Evolutionary conservation across 2,113 vertebrate genomes (phyloP).

Genomic region (Amphiprion percula): DNA sequence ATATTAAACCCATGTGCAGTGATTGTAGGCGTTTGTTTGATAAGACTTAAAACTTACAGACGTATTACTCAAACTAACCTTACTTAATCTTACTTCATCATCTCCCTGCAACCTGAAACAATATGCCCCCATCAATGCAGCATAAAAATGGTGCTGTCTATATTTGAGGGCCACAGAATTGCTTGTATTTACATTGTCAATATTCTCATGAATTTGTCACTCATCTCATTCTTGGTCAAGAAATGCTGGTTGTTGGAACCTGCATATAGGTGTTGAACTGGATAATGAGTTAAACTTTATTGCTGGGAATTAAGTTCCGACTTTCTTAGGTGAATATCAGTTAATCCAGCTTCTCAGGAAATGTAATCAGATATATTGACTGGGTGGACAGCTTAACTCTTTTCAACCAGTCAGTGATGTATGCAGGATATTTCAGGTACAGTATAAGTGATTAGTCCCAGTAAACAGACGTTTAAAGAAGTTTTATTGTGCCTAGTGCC

Average conservation of each 20-base stretch:
- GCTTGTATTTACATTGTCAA: neutral
- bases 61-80: neutral
- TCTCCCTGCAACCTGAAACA: too few species aligned
- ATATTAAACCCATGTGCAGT: neutral
- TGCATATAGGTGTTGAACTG: neutral
- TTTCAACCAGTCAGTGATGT: neutral
- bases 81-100: neutral
- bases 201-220: neutral
- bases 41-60: neutral
- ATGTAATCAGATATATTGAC: too few species aligned
- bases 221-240: neutral
- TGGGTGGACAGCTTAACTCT: neutral
- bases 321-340: neutral
- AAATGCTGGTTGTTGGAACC: neutral
- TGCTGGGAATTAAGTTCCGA: neutral
- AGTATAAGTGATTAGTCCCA: constrained; percentile 14
- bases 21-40: neutral
- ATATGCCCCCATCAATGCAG: too few species aligned
- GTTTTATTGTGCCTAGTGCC: constrained; percentile 51
- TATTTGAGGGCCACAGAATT: too few species aligned
- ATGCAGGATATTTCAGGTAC: constrained; percentile 26
- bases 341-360: too few species aligned
- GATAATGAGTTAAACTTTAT: neutral
- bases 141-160: too few species aligned
- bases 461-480: constrained; percentile 43